Percentiles rank a stretch among this genome's conserved stretches.
Evolutionary conservation across 2,113 vertebrate species (phyloP).

Genomic region (Xenus cinereus): DNA sequence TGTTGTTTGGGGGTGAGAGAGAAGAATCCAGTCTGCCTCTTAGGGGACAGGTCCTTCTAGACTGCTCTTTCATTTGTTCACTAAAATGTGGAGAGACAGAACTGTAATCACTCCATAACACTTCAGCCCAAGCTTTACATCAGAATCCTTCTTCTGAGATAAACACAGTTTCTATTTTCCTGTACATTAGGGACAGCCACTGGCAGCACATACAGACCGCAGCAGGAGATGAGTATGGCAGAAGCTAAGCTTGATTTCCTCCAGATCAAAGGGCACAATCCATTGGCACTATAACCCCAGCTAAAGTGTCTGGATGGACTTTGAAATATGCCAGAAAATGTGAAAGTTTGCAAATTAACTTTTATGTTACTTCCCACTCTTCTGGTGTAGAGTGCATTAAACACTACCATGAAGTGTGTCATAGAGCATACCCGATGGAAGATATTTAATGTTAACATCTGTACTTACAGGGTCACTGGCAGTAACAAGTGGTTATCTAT

Average conservation of each 20-base stretch:
- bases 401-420: background rate
- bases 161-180: background rate
- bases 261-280: conserved; percentile 39
- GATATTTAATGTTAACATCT: background rate
- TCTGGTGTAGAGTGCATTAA: background rate
- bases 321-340: conserved; percentile 54
- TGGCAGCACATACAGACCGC: background rate
- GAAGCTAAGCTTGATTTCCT: conserved; percentile 19
- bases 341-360: conserved; percentile 71
- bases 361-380: background rate
- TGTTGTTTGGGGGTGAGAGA: background rate
- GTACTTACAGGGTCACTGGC: conserved; percentile 24
- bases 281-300: conserved; percentile 37
- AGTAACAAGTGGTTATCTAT: background rate
- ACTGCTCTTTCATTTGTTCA: background rate
- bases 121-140: background rate
- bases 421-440: background rate
- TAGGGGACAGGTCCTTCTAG: background rate
- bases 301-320: conserved; percentile 64
- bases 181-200: accelerated
- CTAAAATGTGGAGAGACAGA: background rate
- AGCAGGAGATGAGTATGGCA: background rate
- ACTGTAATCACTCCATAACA: background rate
- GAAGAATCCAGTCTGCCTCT: background rate
- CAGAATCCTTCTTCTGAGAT: background rate